phyloP scores from a whole-genome alignment of 2,888 invertebrate genomes.

The Zygaena filipendulae region DNA sequence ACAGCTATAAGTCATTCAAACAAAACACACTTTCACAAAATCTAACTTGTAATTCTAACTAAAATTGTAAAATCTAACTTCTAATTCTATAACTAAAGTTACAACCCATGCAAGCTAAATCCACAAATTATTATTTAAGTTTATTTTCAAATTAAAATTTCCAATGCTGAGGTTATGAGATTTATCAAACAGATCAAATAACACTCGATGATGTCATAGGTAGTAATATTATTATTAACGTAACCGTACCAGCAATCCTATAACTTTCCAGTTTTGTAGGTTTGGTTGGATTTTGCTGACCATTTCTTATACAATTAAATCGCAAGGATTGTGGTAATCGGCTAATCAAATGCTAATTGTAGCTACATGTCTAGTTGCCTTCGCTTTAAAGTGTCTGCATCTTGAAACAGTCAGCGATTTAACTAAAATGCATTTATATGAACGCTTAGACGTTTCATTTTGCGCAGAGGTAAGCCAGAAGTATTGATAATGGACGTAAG shows the following conservation, averaged over 20 bases:
- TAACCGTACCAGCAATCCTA: background rate
- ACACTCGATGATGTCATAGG: no score
- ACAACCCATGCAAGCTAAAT: no score
- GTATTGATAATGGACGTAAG: conserved; percentile 5
- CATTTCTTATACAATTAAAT: conserved; percentile 1
- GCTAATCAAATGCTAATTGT: conserved; percentile 4
- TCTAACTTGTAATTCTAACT: no score
- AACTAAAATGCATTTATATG: conserved; percentile 12
- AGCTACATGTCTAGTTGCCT: conserved; percentile 1
- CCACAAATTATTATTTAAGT: no score
- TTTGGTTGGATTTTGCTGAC: conserved; percentile 6
- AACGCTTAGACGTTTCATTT: conserved; percentile 9
- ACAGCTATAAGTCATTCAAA: no score
- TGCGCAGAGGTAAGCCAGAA: conserved; percentile 7
- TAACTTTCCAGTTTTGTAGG: conserved; percentile 3
- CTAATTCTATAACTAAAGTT: no score
- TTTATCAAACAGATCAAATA: no score
- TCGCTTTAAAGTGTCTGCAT: conserved; percentile 1
- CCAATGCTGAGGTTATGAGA: no score
- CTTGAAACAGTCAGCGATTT: conserved; percentile 5
- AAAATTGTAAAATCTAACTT: no score
- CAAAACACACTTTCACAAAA: no score
- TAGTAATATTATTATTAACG: no score
- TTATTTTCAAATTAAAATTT: no score
- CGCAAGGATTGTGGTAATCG: conserved; percentile 4